A percentile compares a stretch with the other conserved stretches of the same genome.
phyloP scores from a whole-genome alignment of 2,113 vertebrate genomes.

The Pterocles gutturalis region DNA sequence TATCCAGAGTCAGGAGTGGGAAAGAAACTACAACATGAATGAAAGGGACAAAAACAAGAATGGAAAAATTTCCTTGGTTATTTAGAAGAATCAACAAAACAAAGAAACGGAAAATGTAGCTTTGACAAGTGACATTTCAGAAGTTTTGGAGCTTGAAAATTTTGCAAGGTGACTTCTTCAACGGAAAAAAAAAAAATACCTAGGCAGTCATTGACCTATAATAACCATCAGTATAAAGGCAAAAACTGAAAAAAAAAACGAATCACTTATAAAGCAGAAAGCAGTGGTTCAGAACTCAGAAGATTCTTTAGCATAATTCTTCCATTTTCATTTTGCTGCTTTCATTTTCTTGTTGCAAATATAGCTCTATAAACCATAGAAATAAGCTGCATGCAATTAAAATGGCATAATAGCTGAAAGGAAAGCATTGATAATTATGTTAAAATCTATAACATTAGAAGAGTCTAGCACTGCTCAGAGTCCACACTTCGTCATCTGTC shows the following conservation, averaged over 20 bases:
- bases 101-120: background rate
- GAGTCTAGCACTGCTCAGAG: constrained; percentile 48
- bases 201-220: constrained; percentile 3
- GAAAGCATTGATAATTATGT: constrained; percentile 81
- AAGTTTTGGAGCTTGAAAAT: background rate
- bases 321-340: constrained; percentile 78
- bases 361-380: constrained; percentile 77
- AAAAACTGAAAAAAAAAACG: constrained; percentile 53
- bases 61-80: background rate
- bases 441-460: constrained; percentile 77
- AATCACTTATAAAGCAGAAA: constrained; percentile 73
- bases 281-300: constrained; percentile 71
- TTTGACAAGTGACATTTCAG: background rate
- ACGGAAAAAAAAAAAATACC: constrained; percentile 32
- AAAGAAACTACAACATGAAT: background rate
- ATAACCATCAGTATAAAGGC: constrained; percentile 41
- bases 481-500: constrained; percentile 68
- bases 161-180: constrained; percentile 29
- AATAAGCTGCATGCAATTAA: constrained; percentile 78
- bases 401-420: constrained; percentile 77
- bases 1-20: fast-evolving
- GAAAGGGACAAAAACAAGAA: background rate
- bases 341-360: constrained; percentile 75
- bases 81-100: background rate
- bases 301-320: constrained; percentile 80